Evolutionary conservation across 2,888 invertebrate species (phyloP).

Genomic region (Synanthedon vespiformis): DNA sequence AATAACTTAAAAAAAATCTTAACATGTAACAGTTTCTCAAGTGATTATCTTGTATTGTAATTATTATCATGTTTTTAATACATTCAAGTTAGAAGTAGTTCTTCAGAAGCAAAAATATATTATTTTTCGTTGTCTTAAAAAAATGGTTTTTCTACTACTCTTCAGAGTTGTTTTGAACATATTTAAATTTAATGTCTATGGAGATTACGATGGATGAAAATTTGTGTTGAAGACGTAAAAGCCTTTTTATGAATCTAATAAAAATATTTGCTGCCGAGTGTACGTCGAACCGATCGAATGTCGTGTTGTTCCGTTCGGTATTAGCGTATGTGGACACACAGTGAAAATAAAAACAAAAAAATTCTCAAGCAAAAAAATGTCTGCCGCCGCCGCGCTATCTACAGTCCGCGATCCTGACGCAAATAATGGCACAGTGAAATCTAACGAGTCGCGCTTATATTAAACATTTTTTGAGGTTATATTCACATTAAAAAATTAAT

Average conservation of each 20-base stretch:
- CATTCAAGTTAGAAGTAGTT: too few species aligned
- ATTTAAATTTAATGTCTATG: too few species aligned
- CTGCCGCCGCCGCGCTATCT: conserved; percentile 45
- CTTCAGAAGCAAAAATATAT: too few species aligned
- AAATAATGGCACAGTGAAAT: conserved; percentile 31
- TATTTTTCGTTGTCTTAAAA: too few species aligned
- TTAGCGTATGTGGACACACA: conserved; percentile 47
- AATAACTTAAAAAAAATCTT: too few species aligned
- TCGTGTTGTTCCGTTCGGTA: conserved; percentile 20
- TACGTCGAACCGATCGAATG: conserved; percentile 16
- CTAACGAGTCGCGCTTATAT: conserved; percentile 18
- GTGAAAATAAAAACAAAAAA: conserved; percentile 40
- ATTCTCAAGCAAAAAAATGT: conserved; percentile 44
- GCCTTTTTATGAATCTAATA: neutral
- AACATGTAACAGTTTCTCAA: too few species aligned
- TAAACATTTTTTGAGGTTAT: neutral
- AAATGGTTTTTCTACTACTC: too few species aligned
- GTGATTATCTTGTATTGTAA: too few species aligned
- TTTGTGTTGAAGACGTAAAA: neutral
- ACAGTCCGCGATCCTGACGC: conserved; percentile 57
- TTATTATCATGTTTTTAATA: too few species aligned
- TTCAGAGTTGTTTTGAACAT: too few species aligned
- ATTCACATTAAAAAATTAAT: too few species aligned
- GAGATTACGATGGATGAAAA: too few species aligned
- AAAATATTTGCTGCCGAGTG: neutral